Base-by-base conservation (phyloP, 2,797 vertebrate species). In the Pristis pectinata region DNA sequence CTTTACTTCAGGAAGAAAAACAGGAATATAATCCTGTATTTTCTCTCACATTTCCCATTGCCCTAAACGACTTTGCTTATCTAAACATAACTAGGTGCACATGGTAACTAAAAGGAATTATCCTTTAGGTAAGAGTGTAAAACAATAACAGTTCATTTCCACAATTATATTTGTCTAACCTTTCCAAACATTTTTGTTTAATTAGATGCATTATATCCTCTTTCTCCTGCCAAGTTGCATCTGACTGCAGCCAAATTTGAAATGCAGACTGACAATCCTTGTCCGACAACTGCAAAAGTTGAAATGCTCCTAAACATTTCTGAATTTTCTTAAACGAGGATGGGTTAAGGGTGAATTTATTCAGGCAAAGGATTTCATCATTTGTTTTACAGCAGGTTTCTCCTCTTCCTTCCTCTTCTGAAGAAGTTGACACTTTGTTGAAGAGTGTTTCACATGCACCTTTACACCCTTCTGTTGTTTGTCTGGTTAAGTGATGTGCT, bases 331-430 rank as follows among this genome's bases (percentile, higher is more conserved):
- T n/a, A 91, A 91, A 67, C 41, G 2, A 37, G 22, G 3, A 41
- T 67, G 61, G 87, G 87, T 91, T 67, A 91, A 61, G 59, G 87
- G 87, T 91, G 87, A 91, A 91, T 91, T 91, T 91, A 67, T 91
- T 91, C 87, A 91, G 87, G 87, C 87, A 67, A 67, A 67, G 59
- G n/a, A 67, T 67, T 24, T 91, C 37, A 41, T 64, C 87, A 24
- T 91, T 22, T 49, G 49, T 7, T 67, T 59, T 37, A 59, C 34
- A 89, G 13, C 83, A 83, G 49, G 49, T 85, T 85, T 56, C 82
- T 56, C 49, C 49, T 67, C 87, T 91, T 91, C n/a, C 87, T 91
- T 67, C 87, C 87, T 91, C n/a, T 91, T 37, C 17, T 41, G 87
- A 67, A 91, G 59, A 67, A 24, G 56, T 24, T 49, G 41, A 83